Evolutionary conservation across 2,113 vertebrate genomes (phyloP), one percentile per base, ranked within the genome.

Genomic region (Tauraco erythrolophus): DNA sequence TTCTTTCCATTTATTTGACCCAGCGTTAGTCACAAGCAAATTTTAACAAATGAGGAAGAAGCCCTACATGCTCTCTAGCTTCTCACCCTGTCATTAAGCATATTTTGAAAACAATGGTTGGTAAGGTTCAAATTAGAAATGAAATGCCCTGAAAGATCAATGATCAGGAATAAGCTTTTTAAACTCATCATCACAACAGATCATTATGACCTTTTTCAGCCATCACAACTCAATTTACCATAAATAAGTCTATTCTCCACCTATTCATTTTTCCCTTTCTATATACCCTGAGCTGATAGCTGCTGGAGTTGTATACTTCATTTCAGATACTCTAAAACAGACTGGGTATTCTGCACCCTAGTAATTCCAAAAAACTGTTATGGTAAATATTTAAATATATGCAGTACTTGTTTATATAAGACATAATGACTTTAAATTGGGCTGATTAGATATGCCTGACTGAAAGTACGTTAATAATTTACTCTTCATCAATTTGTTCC

Each of bases 381-480:
- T n/a, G 8, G 14, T 85, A 90, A 93, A 92, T 95, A 96, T 93
- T 95, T 92, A 90, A 86, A 88, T 92, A 66, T 70, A 84, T 84
- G 74, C 51, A 70, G 15, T 56, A 33, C 33, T 88, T 84, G 79
- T 92, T 97, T 96, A 94, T 94, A 39, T 86, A 93, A 93, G 75
- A 66, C 37, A 92, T 94, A 88, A 93, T 86, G 51, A 86, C 39
- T 92, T 95, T 81, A 77, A 94, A 70, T 93, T 80, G 16, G 60
- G 37, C 46, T 94, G 46, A 82, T 96, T 92, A 83, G 60, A 28
- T 61, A 89, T 88, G 93, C 88, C 90, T 95, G 95, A 54, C 70
- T 88, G 66, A 77, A 94, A 14, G 7, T 80, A 80, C 0, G 0
- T 89, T 96, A 94, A 95, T 94, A 96, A 96, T 92, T 95, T 94